Conservation (phyloP, 2,113 vertebrate genomes). For the Pao palembangensis region DNA sequence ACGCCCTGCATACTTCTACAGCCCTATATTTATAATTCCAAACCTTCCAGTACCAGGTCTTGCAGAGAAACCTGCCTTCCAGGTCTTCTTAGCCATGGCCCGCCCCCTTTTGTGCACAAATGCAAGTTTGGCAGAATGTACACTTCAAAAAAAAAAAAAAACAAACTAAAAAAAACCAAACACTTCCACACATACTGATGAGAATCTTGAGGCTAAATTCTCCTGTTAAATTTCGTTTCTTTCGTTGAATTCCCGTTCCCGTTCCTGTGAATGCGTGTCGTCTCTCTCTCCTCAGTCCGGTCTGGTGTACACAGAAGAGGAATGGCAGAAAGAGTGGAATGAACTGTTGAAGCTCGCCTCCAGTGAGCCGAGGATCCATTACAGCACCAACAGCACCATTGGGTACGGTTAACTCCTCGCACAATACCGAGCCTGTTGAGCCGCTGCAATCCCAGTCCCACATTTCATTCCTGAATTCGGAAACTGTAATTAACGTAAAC, state of each 20-base stretch:
- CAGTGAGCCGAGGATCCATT: constrained; percentile 88
- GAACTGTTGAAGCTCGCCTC: constrained; percentile 90
- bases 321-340: constrained; percentile 99
- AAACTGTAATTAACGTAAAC: constrained; percentile 21
- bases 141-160: no score
- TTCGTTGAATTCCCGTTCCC: constrained; percentile 34
- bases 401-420: constrained; percentile 71
- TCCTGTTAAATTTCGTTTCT: constrained; percentile 57
- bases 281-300: constrained; percentile 80
- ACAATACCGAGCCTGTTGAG: constrained; percentile 48
- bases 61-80: no score
- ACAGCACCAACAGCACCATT: constrained; percentile 79
- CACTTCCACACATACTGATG: no score
- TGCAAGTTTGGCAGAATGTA: no score
- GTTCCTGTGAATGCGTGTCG: constrained; percentile 24
- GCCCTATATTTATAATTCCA: no score
- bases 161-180: no score
- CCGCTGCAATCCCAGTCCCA: constrained; percentile 21
- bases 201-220: neutral
- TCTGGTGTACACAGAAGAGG: constrained; percentile 94
- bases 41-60: no score
- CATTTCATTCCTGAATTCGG: constrained; percentile 45
- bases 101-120: no score
- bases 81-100: no score
- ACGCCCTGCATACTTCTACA: no score